phyloP scores from a whole-genome alignment of 2,113 vertebrate genomes.

The Vombatus ursinus region DNA sequence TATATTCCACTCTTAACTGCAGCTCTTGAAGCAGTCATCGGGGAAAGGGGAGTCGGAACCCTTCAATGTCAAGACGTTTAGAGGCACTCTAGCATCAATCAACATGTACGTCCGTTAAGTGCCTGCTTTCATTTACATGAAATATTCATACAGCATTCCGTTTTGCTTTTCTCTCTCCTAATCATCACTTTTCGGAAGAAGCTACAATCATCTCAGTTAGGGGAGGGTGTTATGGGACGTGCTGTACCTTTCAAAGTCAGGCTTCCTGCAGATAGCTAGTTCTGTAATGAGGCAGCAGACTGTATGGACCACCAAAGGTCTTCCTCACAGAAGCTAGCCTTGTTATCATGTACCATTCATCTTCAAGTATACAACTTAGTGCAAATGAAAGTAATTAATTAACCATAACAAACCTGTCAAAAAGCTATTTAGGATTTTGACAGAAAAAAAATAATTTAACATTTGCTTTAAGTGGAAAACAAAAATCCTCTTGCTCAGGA shows the following conservation, averaged over 20 bases:
- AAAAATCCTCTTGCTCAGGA: constrained; percentile 63
- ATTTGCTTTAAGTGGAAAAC: constrained; percentile 73
- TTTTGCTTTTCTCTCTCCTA: constrained; percentile 96
- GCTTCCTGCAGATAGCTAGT: constrained; percentile 89
- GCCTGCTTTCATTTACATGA: constrained; percentile 99
- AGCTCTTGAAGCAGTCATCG: constrained; percentile 90
- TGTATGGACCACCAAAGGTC: constrained; percentile 86
- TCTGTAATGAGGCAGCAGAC: constrained; percentile 89
- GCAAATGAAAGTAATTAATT: constrained; percentile 88
- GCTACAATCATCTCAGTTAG: constrained; percentile 96
- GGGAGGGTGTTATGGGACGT: constrained; percentile 90
- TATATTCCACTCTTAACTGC: constrained; percentile 92
- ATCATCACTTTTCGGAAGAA: constrained; percentile 96
- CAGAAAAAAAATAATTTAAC: constrained; percentile 79
- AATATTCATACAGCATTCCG: constrained; percentile 99
- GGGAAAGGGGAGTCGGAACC: constrained; percentile 84
- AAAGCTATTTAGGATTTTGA: constrained; percentile 83
- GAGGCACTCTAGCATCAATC: constrained; percentile 97
- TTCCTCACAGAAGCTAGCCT: constrained; percentile 82
- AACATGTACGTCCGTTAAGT: constrained; percentile 95
- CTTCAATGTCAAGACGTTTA: constrained; percentile 96
- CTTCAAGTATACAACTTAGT: constrained; percentile 83
- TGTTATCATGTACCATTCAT: constrained; percentile 82
- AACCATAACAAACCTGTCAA: constrained; percentile 82
- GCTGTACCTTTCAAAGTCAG: constrained; percentile 90